phyloP scores from a whole-genome alignment of 2,797 vertebrate species.

The Paramormyrops hopkinsi region DNA sequence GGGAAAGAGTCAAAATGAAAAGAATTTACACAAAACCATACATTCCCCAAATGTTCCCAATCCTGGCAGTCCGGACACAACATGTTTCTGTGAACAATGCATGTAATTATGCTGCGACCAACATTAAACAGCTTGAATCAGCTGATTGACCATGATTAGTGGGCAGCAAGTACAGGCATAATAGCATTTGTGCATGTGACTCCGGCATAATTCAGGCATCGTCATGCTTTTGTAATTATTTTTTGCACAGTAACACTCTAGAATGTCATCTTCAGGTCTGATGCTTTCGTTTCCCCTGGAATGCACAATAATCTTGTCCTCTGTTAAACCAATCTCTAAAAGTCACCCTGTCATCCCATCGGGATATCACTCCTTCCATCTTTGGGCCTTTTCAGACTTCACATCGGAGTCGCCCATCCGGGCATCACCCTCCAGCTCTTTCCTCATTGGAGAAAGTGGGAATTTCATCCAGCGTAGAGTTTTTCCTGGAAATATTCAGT shows the following conservation, averaged over 20 bases:
- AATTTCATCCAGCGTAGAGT: background rate
- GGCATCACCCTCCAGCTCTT: background rate
- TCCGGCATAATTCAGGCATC: background rate
- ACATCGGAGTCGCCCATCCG: background rate
- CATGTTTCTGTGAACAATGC: slow-evolving; percentile 45
- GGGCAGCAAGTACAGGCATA: slow-evolving; percentile 12
- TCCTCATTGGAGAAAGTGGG: background rate
- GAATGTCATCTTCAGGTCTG: background rate
- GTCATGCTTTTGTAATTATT: background rate
- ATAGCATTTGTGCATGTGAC: background rate
- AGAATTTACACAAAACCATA: slow-evolving; percentile 25
- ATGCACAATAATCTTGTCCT: background rate
- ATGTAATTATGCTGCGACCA: slow-evolving; percentile 41
- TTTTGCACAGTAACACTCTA: background rate
- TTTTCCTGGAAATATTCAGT: background rate
- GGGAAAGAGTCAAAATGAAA: background rate
- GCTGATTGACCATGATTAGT: slow-evolving; percentile 46
- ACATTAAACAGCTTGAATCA: slow-evolving; percentile 23
- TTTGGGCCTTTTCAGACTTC: background rate
- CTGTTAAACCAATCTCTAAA: background rate
- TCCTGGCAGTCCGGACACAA: slow-evolving; percentile 35
- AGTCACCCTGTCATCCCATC: background rate
- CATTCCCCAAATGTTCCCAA: slow-evolving; percentile 34
- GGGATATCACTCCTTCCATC: background rate
- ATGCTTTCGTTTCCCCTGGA: background rate